Base-by-base conservation (phyloP, 2,888 invertebrate species). In the Hyalella azteca region DNA sequence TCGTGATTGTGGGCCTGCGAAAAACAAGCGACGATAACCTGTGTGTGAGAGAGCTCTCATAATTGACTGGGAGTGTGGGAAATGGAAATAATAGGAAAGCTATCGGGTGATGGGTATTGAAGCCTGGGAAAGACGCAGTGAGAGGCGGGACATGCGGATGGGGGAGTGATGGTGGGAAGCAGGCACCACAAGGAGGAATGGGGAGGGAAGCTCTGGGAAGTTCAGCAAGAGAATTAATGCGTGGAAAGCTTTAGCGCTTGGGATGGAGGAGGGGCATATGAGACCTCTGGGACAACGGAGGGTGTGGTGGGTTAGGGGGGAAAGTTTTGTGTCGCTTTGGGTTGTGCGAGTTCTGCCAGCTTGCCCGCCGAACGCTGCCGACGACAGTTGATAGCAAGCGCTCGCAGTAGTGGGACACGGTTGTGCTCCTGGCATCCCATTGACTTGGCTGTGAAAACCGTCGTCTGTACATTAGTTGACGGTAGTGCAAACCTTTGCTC, bases 51-150 rank as follows among this genome's bases (percentile, higher is more conserved):
- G 66, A 66, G 66, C 66, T 39, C 66, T 36, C 66, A 66, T 66
- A 66, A 66, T 66, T 66, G 66, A 66, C 66, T 66, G 66, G 66
- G 66, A 66, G 66, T 66, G 66, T 66, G 66, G 66, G 66, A 66
- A 66, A 66, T 66, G 66, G 66, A 66, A 66, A 66, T 66, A 66
- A 66, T 66, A 66, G 66, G 66, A 66, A 66, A 66, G 66, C 66
- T 66, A 66, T 66, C 36, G 66, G 66, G 66, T 66, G 66, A 66
- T 66, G 66, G 36, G 66, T 19, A 66, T 32, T 36, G 29, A 32
- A 66, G 66, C 66, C 66, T 66, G 66, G 66, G 66, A 66, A 66
- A 66, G 66, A 66, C 66, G 66, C 36, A 36, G 66, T 66, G 36
- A 66, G 66, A 66, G 66, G 66, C 66, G 66, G 66, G 66, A 66